A percentile compares a stretch with the other conserved stretches of the same genome.
These are phyloP conservation scores for Gryon sp. DNA, from an alignment of 1,140 invertebrate species.

Conservation along the genomic window DNA sequence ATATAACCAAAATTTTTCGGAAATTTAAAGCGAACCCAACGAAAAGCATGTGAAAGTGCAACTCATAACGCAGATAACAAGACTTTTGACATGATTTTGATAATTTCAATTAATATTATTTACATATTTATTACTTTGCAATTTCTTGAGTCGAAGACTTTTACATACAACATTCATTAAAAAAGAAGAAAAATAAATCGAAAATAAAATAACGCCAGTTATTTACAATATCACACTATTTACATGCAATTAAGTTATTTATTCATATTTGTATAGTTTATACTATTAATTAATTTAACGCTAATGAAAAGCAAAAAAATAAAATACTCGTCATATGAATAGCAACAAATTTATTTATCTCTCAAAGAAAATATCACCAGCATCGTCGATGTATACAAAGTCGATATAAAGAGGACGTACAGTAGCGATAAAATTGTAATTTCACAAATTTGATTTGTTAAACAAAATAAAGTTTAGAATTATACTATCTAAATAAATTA, in stretches of 20 bases:
- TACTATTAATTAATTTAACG: neutral
- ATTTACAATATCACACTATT: neutral
- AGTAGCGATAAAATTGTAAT: neutral
- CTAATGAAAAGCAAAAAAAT: constrained; percentile 5
- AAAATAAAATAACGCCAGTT: too few species aligned
- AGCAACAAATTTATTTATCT: constrained; percentile 37
- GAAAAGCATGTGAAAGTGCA: constrained; percentile 46
- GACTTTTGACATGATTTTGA: constrained; percentile 28
- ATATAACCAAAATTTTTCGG: constrained; percentile 53
- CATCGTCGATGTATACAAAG: constrained; percentile 26
- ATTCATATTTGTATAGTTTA: neutral
- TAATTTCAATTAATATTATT: neutral
- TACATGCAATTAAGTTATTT: constrained; percentile 7
- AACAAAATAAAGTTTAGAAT: neutral
- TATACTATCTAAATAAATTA: too few species aligned
- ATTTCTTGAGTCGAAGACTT: neutral
- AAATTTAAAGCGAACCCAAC: constrained; percentile 46
- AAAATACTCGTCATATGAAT: neutral
- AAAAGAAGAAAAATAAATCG: neutral
- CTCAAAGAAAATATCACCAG: constrained; percentile 22
- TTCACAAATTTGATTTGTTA: neutral
- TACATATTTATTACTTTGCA: neutral
- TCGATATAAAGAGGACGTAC: constrained; percentile 3
- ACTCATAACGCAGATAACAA: constrained; percentile 38
- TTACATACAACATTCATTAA: neutral